Conservation (phyloP, 2,113 vertebrate species). For the cattle (Bos taurus) region ARS-UCD2.0 NC_037331.1:69121001-69121500, state of each 20-base stretch:
- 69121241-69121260: neutral
- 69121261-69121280: neutral
- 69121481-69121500: neutral
- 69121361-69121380: neutral
- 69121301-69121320: neutral
- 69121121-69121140: neutral
- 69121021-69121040: neutral
- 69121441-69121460: neutral
- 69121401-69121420: neutral
- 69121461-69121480: neutral
- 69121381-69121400: neutral
- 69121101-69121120: neutral
- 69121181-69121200: neutral
- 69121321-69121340: neutral
- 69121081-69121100: neutral
- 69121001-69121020: neutral
- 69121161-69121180: neutral
- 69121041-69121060: neutral
- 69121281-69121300: neutral
- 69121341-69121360: neutral
- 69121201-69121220: neutral
- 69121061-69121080: neutral
- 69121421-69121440: neutral
- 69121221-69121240: neutral
- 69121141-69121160: neutral